phyloP scores from a whole-genome alignment of 2,888 invertebrate genomes.

The Dryobotodes eremita region DNA sequence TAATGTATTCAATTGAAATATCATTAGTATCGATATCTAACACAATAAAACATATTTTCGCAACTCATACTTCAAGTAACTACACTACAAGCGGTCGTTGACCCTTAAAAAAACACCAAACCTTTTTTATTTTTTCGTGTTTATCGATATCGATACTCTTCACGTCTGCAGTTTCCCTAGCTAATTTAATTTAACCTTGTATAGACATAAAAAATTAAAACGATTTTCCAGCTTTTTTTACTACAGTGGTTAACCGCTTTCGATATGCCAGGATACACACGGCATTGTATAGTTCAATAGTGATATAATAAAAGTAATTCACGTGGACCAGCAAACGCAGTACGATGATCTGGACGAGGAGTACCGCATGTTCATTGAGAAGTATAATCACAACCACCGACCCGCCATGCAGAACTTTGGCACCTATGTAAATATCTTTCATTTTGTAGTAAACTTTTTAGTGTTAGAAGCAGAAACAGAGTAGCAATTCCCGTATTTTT shows the following conservation, averaged over 20 bases:
- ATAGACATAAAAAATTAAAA: too few relatives aligned
- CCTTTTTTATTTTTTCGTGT: too few relatives aligned
- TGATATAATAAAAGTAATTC: slow-evolving; percentile 10
- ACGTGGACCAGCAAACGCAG: slow-evolving; percentile 73
- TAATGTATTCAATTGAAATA: too few relatives aligned
- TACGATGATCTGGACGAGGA: slow-evolving; percentile 86
- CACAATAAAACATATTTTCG: too few relatives aligned
- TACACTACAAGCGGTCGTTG: too few relatives aligned
- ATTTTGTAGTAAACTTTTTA: background rate
- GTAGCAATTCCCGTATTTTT: background rate
- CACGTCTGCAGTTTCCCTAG: too few relatives aligned
- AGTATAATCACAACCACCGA: slow-evolving; percentile 83
- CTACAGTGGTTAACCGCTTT: background rate
- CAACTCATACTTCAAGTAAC: too few relatives aligned
- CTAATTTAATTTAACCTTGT: too few relatives aligned
- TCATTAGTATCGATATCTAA: too few relatives aligned
- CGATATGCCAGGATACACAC: too few relatives aligned
- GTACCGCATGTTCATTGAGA: slow-evolving; percentile 85
- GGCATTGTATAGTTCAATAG: background rate
- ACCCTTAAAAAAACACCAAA: too few relatives aligned
- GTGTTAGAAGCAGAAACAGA: background rate
- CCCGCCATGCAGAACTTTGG: slow-evolving; percentile 82
- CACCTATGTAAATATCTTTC: slow-evolving; percentile 77
- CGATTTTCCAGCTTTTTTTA: background rate
- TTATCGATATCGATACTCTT: too few relatives aligned